Evolutionary conservation across 2,797 vertebrate genomes (phyloP), one percentile per base, ranked within the genome.

Genomic region (Amblyopsis hoosieri): DNA sequence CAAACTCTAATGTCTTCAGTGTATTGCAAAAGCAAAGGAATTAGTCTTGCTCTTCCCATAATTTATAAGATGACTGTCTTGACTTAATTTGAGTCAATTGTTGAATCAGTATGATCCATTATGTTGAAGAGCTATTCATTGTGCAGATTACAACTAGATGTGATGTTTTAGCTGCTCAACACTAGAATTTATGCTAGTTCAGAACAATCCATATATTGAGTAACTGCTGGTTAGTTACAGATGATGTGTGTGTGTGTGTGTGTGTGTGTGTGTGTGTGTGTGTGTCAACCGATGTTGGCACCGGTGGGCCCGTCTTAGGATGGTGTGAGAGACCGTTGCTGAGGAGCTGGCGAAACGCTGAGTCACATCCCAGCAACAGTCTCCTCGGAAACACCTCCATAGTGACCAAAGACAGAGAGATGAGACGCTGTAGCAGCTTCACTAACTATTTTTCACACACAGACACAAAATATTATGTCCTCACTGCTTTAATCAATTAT

Each of bases 331-430:
- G 67, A 6, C 63, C 31, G 23, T 0, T 48, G 0, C 60, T 69
- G 45, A 3, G 52, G 19, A 29, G 29, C 13, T 67, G 62, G 51
- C 13, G 53, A 84, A 86, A 70, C 4, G 88, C 91, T 86, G 87
- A 91, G 76, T 93, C 88, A 90, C 82, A 56, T 76, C 81, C 55
- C 70, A 42, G 80, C 81, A 87, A 85, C 87, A 7, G 77, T 87
- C 67, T 76, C 79, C 83, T 11, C 52, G 83, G 81, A 78, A 81
- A 83, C 85, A 64, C 76, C 78, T 89, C 72, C 81, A 56, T 71
- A 52, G 69, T 74, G 82, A 89, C 75, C 74, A 61, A 63, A 57
- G 42, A 47, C 62, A 76, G 57, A 51, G 57, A 76, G 80, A 83
- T 72, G 73, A 80, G 62, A 55, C 65, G 23, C 13, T 2, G 23